A percentile compares a stretch with the other conserved stretches of the same genome.
These are phyloP conservation scores for Oncorhynchus mykiss DNA, from an alignment of 2,113 vertebrate species.

Conservation along the genomic window DNA sequence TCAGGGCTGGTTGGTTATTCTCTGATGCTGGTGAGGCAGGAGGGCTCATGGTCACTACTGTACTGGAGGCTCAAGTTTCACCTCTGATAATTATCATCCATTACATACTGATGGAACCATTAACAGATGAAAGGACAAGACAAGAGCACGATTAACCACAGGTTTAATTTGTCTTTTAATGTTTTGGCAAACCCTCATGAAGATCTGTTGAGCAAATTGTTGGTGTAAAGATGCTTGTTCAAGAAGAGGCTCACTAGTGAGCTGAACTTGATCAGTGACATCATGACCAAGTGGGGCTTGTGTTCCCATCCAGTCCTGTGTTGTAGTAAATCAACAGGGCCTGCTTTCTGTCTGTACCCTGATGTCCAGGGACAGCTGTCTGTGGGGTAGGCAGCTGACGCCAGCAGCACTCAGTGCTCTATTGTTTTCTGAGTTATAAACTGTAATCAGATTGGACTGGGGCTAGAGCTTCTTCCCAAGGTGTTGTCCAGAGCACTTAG, in stretches of 20 bases:
- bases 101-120: too few species aligned
- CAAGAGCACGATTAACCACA: too few species aligned
- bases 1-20: too few species aligned
- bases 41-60: too few species aligned
- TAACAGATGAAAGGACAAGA: too few species aligned
- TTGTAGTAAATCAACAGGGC: too few species aligned
- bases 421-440: conserved; percentile 14
- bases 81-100: too few species aligned
- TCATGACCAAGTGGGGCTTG: too few species aligned
- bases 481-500: conserved; percentile 66
- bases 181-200: background rate
- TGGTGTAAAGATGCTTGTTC: background rate
- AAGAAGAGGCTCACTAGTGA: background rate
- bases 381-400: background rate
- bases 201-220: background rate
- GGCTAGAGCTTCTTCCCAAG: conserved; percentile 53
- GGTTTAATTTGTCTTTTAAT: background rate
- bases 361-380: background rate
- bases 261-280: background rate
- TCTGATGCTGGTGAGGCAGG: too few species aligned
- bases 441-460: conserved; percentile 55
- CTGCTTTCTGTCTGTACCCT: background rate
- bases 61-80: too few species aligned
- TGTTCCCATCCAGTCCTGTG: too few species aligned
- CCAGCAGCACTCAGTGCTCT: conserved; percentile 7